These are phyloP conservation scores for Eumerus sabulonum DNA, from an alignment of 2,888 invertebrate species.

Conservation along the genomic window DNA sequence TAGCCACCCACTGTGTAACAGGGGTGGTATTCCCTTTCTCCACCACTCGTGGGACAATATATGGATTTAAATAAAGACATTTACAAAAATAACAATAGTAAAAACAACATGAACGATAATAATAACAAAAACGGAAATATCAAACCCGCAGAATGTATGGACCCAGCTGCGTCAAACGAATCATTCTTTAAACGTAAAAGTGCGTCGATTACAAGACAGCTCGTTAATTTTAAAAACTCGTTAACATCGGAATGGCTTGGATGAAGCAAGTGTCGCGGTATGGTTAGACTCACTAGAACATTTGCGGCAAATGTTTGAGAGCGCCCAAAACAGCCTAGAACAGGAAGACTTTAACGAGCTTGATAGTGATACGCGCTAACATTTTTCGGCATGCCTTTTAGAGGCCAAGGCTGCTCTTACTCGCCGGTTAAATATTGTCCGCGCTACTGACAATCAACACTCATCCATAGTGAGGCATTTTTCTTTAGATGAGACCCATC, in stretches of 20 bases:
- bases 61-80: no score
- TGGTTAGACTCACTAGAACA: slow-evolving; percentile 16
- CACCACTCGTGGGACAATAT: no score
- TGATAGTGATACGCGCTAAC: background rate
- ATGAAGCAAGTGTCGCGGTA: slow-evolving; percentile 17
- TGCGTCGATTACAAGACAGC: no score
- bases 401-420: slow-evolving; percentile 15
- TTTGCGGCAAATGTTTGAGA: slow-evolving; percentile 10
- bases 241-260: background rate
- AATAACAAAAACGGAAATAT: no score
- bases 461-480: slow-evolving; percentile 20
- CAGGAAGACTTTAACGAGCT: slow-evolving; percentile 6
- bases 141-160: no score
- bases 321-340: slow-evolving; percentile 18
- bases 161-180: no score
- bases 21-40: no score
- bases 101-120: no score
- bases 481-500: slow-evolving; percentile 19
- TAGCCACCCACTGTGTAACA: no score
- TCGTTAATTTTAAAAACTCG: no score
- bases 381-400: background rate
- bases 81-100: no score
- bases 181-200: no score
- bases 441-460: background rate
- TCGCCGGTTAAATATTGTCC: slow-evolving; percentile 4